Evolutionary conservation across 1,140 invertebrate genomes (phyloP), one percentile per base, ranked within the genome.

Genomic region (Aphelenchoides besseyi): DNA sequence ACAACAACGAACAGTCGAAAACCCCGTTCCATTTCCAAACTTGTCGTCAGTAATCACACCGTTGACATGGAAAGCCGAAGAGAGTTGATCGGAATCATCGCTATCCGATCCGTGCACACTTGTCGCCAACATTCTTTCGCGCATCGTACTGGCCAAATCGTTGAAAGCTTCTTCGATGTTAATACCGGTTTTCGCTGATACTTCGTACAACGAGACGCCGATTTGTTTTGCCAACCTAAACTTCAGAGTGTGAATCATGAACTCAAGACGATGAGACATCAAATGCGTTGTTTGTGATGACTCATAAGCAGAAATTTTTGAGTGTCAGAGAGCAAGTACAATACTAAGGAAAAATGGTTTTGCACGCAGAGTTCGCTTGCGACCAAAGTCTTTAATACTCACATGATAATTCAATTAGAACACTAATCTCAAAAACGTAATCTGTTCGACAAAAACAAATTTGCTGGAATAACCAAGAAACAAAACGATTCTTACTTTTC

Each of bases 111-210:
- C 9, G 68, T 83, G 52, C 62, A 82, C 73, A 67, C 71, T 79
- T 16, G 77, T 69, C 23, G 68, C 72, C 1, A 82, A 63, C 29
- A 85, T 57, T 52, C 82, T 63, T 68, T 83, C 82, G 26, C 82
- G 53, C 82, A 83, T 83, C 9, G 64, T 32, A 70, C 23, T 71
- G 12, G 78, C 74, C 26, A 83, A 67, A 36, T 84, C 84, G 9
- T 64, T 68, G 66, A 83, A 83, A 3, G 82, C 82, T 69, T 83
- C 82, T 12, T 83, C 82, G 66, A 74, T 77, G 68, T 83, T 83
- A 33, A 83, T 83, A 5, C 82, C 82, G 9, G 82, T 83, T 71
- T 83, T 83, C 18, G 82, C 82, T 48, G 82, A 84, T 8, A 83
- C 82, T 73, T 83, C 82, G 61, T 84, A 83, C 29, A 83, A 55